Evolutionary conservation across 2,888 invertebrate genomes (phyloP).

Genomic region (Dicyrtomina minuta): DNA sequence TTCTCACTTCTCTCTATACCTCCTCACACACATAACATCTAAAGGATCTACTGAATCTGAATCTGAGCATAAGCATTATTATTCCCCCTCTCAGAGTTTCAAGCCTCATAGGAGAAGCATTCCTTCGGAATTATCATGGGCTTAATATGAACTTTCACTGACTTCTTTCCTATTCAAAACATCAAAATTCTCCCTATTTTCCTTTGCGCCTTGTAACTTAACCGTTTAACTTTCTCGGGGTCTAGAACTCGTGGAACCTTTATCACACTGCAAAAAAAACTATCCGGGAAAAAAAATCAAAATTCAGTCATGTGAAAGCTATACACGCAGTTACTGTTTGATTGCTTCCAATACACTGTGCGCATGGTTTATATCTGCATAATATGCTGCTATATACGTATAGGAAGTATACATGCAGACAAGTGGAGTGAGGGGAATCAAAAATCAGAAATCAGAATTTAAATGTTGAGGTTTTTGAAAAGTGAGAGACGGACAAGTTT

Average conservation of each 20-base stretch:
- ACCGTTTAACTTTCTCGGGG: constrained; percentile 7
- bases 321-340: too few species aligned
- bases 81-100: not conserved
- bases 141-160: constrained; percentile 10
- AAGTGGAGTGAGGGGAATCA: not conserved
- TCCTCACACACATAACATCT: too few species aligned
- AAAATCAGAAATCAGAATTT: not conserved
- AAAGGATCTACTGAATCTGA: too few species aligned
- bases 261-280: too few species aligned
- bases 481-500: not conserved
- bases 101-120: not conserved
- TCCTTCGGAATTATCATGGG: constrained; percentile 29
- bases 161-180: not conserved
- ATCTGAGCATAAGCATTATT: too few species aligned
- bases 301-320: too few species aligned
- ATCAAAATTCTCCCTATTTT: not conserved
- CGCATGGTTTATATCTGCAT: too few species aligned
- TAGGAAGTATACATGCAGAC: not conserved
- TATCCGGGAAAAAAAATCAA: too few species aligned
- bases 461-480: not conserved
- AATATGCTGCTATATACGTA: too few species aligned
- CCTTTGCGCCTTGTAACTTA: constrained; percentile 2
- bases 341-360: too few species aligned
- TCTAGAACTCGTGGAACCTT: too few species aligned
- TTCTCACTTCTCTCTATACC: constrained; percentile 1